These are phyloP conservation scores for Tricholaema leucomelas DNA, from an alignment of 2,113 vertebrate species.

Conservation along the genomic window DNA sequence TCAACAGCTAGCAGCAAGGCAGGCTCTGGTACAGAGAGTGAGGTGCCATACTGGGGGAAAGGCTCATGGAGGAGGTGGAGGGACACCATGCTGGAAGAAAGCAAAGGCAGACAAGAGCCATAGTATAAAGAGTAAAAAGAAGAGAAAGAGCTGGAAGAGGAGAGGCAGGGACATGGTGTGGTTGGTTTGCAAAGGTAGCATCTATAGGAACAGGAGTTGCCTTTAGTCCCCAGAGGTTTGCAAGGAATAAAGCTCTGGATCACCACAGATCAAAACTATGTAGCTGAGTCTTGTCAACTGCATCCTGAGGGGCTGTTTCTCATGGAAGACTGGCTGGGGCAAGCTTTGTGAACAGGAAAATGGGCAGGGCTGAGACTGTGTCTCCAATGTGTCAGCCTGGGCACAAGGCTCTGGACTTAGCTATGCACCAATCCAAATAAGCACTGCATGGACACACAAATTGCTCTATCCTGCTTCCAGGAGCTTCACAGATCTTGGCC, in stretches of 20 bases:
- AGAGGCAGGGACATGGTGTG: fast-evolving
- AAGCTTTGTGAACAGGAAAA: background rate
- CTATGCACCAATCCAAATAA: background rate
- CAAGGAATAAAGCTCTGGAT: background rate
- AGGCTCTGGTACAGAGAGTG: background rate
- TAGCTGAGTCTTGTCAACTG: background rate
- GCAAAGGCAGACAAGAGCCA: background rate
- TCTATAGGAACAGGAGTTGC: background rate
- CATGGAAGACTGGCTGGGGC: background rate
- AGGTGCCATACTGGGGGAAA: background rate
- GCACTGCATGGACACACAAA: background rate
- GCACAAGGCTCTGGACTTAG: background rate
- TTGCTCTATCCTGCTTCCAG: background rate
- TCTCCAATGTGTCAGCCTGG: background rate
- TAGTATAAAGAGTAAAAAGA: background rate
- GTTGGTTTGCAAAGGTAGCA: background rate
- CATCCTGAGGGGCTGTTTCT: background rate
- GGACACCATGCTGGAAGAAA: background rate
- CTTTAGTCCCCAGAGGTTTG: background rate
- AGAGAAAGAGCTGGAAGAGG: background rate
- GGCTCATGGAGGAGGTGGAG: background rate
- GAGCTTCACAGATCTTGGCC: background rate
- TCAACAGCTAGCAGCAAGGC: background rate
- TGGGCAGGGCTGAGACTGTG: background rate
- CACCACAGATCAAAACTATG: background rate